Evolutionary conservation across 2,888 invertebrate species (phyloP).

Genomic region (Laspeyria flexula): DNA sequence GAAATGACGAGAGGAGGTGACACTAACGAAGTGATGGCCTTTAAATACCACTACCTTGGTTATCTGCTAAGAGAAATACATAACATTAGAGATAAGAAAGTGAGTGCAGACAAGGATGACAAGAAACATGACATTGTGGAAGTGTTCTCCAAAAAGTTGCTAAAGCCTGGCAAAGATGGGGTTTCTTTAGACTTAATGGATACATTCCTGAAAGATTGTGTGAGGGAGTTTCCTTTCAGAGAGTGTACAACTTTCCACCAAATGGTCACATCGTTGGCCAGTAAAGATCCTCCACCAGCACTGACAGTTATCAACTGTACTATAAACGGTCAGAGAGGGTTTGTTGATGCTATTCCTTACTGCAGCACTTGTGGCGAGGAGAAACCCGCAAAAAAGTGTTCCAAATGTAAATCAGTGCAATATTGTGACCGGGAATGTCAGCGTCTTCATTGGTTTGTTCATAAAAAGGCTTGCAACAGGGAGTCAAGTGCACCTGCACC

Average conservation of each 20-base stretch:
- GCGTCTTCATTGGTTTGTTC: slow-evolving; percentile 96
- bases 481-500: slow-evolving; percentile 77
- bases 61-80: slow-evolving; percentile 91
- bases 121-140: slow-evolving; percentile 90
- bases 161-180: slow-evolving; percentile 91
- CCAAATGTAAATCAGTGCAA: slow-evolving; percentile 96
- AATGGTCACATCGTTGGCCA: slow-evolving; percentile 91
- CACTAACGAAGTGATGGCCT: slow-evolving; percentile 95
- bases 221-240: slow-evolving; percentile 95
- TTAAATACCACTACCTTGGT: slow-evolving; percentile 94
- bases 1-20: slow-evolving; percentile 94
- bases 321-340: slow-evolving; percentile 95
- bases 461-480: slow-evolving; percentile 93
- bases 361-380: slow-evolving; percentile 96
- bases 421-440: slow-evolving; percentile 98
- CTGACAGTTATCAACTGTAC: slow-evolving; percentile 91
- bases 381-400: slow-evolving; percentile 96
- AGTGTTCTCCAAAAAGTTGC: slow-evolving; percentile 90
- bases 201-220: slow-evolving; percentile 92
- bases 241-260: slow-evolving; percentile 96
- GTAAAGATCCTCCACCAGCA: slow-evolving; percentile 90
- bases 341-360: slow-evolving; percentile 88
- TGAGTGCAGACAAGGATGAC: slow-evolving; percentile 80
- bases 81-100: slow-evolving; percentile 88
- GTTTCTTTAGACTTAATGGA: slow-evolving; percentile 88